A percentile compares a stretch with the other conserved stretches of the same genome.
These are phyloP conservation scores for Anoplolepis gracilipes DNA, from an alignment of 1,140 invertebrate species.

Conservation along the genomic window DNA sequence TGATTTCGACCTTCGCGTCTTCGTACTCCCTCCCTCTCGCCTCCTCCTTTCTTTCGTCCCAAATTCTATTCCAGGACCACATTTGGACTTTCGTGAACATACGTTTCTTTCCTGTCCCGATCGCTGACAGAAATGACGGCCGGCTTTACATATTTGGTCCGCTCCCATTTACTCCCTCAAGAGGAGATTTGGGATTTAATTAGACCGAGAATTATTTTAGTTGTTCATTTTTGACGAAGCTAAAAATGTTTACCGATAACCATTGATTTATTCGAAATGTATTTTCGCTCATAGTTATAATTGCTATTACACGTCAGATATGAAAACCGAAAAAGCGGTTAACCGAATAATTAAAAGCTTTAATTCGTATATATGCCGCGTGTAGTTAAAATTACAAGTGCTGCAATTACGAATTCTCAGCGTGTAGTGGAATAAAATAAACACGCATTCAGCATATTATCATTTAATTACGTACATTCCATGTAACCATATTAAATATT, in stretches of 20 bases:
- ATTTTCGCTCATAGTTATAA: neutral
- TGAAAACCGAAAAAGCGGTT: neutral
- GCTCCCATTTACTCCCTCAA: neutral
- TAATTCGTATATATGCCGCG: neutral
- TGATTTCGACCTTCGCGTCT: constrained; percentile 40
- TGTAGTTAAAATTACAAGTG: constrained; percentile 17
- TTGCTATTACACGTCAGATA: neutral
- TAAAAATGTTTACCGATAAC: constrained; percentile 11
- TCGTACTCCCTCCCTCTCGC: no score
- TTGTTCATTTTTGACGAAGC: neutral
- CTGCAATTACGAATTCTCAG: constrained; percentile 23
- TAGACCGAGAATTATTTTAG: constrained; percentile 27
- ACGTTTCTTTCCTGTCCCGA: neutral
- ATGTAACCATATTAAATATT: neutral
- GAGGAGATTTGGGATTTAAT: constrained; percentile 11
- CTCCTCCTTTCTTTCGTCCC: neutral
- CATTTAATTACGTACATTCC: constrained; percentile 18
- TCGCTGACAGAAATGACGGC: neutral
- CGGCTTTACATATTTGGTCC: neutral
- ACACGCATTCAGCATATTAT: neutral
- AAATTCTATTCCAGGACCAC: constrained; percentile 15
- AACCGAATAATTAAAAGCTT: constrained; percentile 26
- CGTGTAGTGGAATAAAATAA: constrained; percentile 2
- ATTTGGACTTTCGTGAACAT: constrained; percentile 26
- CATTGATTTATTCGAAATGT: neutral